These are phyloP conservation scores for Petrosia ficiformis DNA, from an alignment of 37 sponge, comb jelly and placozoan species.

Conservation along the genomic window DNA sequence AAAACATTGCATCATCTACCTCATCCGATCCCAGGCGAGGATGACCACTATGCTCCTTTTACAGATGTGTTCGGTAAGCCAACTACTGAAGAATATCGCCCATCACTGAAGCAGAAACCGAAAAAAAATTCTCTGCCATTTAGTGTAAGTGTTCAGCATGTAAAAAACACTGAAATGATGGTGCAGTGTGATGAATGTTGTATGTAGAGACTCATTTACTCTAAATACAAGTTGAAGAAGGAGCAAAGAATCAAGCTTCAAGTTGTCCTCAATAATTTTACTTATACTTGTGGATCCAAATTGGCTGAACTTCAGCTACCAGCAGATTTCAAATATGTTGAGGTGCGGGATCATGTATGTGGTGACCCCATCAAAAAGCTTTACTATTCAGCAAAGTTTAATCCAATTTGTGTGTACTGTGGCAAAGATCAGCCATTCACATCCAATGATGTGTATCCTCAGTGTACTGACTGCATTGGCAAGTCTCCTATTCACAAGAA, in stretches of 20 bases:
- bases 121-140: constrained; percentile 24
- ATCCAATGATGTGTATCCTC: constrained; percentile 15
- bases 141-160: constrained; percentile 39
- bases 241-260: constrained; percentile 15
- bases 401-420: constrained; percentile 52
- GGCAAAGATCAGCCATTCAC: constrained; percentile 19
- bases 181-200: constrained; percentile 41
- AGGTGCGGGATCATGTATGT: constrained; percentile 12
- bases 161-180: constrained; percentile 35
- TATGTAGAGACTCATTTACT: constrained; percentile 33
- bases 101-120: neutral
- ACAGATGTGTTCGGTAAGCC: constrained; percentile 15
- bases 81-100: constrained; percentile 31
- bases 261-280: constrained; percentile 6
- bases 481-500: neutral
- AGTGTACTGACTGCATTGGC: constrained; percentile 5
- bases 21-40: constrained; percentile 17
- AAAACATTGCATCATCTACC: constrained; percentile 9
- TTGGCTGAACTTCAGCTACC: constrained; percentile 28
- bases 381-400: constrained; percentile 50
- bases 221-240: constrained; percentile 24
- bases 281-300: constrained; percentile 33
- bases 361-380: constrained; percentile 33
- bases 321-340: constrained; percentile 1
- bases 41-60: constrained; percentile 30